phyloP scores from a whole-genome alignment of 2,113 vertebrate species.

The Lycaon pictus region DNA sequence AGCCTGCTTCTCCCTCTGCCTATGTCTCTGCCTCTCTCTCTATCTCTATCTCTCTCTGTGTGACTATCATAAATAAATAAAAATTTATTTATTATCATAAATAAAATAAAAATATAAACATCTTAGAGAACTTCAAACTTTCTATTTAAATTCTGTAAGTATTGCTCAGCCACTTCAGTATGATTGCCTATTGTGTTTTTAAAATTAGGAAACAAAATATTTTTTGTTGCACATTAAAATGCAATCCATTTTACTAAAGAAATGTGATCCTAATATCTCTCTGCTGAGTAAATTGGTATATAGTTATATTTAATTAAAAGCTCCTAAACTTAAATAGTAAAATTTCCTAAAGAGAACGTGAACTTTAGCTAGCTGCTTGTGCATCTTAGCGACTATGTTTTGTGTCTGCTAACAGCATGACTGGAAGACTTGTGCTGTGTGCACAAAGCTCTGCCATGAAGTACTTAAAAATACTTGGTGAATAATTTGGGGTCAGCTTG shows the following conservation, averaged over 20 bases:
- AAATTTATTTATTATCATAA: no score
- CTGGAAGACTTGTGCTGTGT: conserved; percentile 41
- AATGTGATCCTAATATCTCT: conserved; percentile 56
- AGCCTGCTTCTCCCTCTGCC: no score
- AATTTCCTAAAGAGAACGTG: conserved; percentile 4
- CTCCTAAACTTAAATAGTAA: conserved; percentile 49
- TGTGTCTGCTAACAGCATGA: conserved; percentile 39
- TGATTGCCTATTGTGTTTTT: conserved; percentile 30
- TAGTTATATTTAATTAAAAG: conserved; percentile 48
- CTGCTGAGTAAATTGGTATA: conserved; percentile 19
- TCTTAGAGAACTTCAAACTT: neutral
- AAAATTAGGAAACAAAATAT: neutral
- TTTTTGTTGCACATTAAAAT: conserved; percentile 50
- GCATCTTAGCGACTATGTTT: conserved; percentile 54
- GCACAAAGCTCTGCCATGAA: conserved; percentile 46
- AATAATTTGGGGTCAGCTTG: conserved; percentile 61
- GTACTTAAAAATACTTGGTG: conserved; percentile 63
- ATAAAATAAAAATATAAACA: neutral
- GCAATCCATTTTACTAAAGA: conserved; percentile 56
- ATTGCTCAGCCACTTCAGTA: neutral
- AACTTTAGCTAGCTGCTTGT: neutral
- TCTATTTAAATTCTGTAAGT: conserved; percentile 37
- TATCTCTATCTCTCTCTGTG: no score
- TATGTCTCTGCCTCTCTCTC: no score
- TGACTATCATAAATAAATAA: no score